Base-by-base conservation (phyloP, 2,797 vertebrate genomes). In the Caiman crocodilus region DNA sequence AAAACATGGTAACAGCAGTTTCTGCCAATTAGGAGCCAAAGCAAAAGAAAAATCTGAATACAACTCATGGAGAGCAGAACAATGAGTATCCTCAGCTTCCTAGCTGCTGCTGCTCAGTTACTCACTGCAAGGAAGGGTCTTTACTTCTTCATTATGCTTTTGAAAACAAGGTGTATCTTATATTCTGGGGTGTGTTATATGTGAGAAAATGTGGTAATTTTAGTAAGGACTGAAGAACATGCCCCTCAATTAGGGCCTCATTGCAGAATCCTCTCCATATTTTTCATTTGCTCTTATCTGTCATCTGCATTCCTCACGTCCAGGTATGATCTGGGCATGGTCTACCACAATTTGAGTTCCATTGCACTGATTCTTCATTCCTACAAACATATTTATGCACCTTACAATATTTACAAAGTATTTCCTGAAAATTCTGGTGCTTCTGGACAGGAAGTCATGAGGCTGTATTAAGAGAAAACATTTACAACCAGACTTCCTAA, bases 361-460 rank as follows among this genome's bases (percentile, higher is more conserved):
- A 7, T 28, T 20, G 20, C 1, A 6, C 23, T 79, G 32, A 4
- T 18, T 76, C 85, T 64, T 10, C 42, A 50, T 50, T 50, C 42
- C 42, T 10, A 50, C 10, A 73, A 85, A 28, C 5, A 17, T 69
- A 32, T 58, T 23, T 18, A 4, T 50, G 13, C 14, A 60, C 58
- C 77, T 63, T n/a, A 50, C 6, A 17, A 13, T 3, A 18, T 75
- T 28, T 26, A 21, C 50, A 32, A 42, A 4, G 25, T 0, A 0
- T 18, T 76, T 87, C 16, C 58, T 25, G 1, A 20, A n/a, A 77
- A 20, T 30, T 28, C 8, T 61, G 10, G 26, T 61, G 13, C 17
- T 61, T 23, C 9, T 12, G 20, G 59, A 5, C 2, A 59, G 30
- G 42, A 11, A 2, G 5, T 63, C 30, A 30, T 0, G 0, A 5